phyloP scores from a whole-genome alignment of 2,113 vertebrate species.

The Melanostigma gelatinosum region DNA sequence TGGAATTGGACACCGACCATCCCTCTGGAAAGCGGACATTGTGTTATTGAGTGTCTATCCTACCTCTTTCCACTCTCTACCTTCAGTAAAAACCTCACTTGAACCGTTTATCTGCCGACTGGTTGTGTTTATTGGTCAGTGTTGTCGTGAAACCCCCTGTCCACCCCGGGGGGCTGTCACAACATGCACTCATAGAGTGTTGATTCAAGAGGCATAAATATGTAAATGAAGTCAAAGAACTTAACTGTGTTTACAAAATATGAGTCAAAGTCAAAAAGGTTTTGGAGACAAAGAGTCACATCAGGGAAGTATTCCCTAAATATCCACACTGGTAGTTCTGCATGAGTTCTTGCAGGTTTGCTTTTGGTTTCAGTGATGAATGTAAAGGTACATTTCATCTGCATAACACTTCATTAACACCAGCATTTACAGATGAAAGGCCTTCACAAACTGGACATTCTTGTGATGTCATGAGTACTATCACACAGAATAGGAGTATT shows the following conservation, averaged over 20 bases:
- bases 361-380: neutral
- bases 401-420: neutral
- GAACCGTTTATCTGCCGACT: too few species aligned
- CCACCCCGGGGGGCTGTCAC: too few species aligned
- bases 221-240: slow-evolving; percentile 65
- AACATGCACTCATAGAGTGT: slow-evolving; percentile 34
- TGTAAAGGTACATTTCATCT: neutral
- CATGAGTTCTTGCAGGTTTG: slow-evolving; percentile 20
- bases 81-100: too few species aligned
- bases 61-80: too few species aligned
- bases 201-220: slow-evolving; percentile 64
- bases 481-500: too few species aligned
- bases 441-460: too few species aligned
- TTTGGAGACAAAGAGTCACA: slow-evolving; percentile 42
- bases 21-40: too few species aligned
- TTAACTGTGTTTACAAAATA: slow-evolving; percentile 45
- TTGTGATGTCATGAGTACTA: too few species aligned
- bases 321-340: slow-evolving; percentile 17
- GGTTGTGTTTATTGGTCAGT: too few species aligned
- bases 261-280: slow-evolving; percentile 44
- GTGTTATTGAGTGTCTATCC: too few species aligned
- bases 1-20: too few species aligned
- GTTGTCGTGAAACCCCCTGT: too few species aligned
- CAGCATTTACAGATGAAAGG: neutral
- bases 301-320: slow-evolving; percentile 42